A percentile compares a stretch with the other conserved stretches of the same genome.
phyloP scores from a whole-genome alignment of 2,797 vertebrate genomes.

The Sardinella longiceps region DNA sequence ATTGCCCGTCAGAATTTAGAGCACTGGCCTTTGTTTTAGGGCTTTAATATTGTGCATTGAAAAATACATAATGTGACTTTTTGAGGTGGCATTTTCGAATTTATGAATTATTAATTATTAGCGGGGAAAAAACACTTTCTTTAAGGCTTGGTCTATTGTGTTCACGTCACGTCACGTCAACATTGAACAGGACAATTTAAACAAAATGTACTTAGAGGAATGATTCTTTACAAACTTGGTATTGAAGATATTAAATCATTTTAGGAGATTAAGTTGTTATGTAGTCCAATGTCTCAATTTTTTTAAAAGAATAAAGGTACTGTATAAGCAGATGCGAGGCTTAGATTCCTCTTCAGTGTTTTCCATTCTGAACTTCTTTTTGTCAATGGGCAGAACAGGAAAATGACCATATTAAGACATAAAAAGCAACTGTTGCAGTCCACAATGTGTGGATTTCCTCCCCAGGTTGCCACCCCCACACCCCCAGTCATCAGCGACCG shows the following conservation, averaged over 20 bases:
- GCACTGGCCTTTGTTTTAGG: background rate
- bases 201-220: background rate
- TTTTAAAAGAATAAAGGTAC: background rate
- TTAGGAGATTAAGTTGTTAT: background rate
- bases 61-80: too few relatives aligned
- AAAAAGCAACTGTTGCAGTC: slow-evolving; percentile 49
- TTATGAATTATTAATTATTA: too few relatives aligned
- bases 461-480: background rate
- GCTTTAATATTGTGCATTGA: background rate
- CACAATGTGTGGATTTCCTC: slow-evolving; percentile 68
- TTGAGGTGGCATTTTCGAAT: too few relatives aligned
- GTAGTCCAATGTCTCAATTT: background rate
- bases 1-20: background rate
- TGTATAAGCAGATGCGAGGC: background rate
- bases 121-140: too few relatives aligned
- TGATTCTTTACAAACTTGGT: background rate
- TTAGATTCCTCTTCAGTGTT: background rate
- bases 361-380: background rate
- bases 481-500: slow-evolving; percentile 1
- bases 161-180: background rate
- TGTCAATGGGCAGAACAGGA: slow-evolving; percentile 47
- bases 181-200: background rate
- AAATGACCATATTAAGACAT: slow-evolving; percentile 59
- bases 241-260: background rate
- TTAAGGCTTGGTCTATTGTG: background rate